phyloP scores from a whole-genome alignment of 2,113 vertebrate species.

The Cottus gobio region DNA sequence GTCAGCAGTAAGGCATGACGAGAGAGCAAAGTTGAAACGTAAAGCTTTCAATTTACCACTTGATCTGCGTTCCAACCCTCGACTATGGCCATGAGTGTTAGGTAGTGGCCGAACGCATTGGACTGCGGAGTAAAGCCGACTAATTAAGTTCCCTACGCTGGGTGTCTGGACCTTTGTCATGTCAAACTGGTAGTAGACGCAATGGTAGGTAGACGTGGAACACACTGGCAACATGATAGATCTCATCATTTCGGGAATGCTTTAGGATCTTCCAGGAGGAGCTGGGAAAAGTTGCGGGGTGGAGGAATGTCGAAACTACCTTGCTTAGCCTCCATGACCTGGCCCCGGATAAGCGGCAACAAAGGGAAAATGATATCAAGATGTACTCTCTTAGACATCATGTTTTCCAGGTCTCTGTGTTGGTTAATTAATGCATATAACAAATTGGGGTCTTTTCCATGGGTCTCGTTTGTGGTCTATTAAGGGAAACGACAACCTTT shows the following conservation, averaged over 20 bases:
- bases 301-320: background rate
- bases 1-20: background rate
- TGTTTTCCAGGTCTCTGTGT: background rate
- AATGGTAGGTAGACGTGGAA: background rate
- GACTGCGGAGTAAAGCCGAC: background rate
- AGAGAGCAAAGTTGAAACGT: background rate
- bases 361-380: background rate
- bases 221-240: background rate
- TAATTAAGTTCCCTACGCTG: background rate
- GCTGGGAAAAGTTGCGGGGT: background rate
- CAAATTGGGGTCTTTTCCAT: background rate
- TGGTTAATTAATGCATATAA: background rate
- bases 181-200: background rate
- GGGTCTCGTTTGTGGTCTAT: background rate
- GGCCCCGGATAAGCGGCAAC: background rate
- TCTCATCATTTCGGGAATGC: background rate
- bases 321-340: background rate
- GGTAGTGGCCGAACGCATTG: background rate
- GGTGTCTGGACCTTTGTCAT: background rate
- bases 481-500: background rate
- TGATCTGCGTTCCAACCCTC: background rate
- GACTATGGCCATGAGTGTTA: background rate
- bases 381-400: background rate
- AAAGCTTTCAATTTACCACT: background rate
- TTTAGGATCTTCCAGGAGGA: background rate